phyloP scores from a whole-genome alignment of 2,888 invertebrate genomes.

The Drosophila mercatorum region DNA sequence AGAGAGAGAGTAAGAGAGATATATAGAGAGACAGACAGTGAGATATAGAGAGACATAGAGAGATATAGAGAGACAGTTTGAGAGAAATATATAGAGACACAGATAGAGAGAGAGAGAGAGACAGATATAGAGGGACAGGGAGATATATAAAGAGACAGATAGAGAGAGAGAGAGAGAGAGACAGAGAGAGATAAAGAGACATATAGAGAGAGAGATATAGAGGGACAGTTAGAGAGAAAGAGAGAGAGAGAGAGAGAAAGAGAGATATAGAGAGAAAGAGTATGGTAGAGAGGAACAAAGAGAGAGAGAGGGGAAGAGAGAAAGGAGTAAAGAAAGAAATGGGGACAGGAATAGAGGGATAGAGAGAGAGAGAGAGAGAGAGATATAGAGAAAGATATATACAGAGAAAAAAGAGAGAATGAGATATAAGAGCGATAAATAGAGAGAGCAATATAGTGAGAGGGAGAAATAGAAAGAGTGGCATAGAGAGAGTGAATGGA shows the following conservation, averaged over 20 bases:
- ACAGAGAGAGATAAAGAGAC: background rate
- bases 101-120: background rate
- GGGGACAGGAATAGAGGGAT: background rate
- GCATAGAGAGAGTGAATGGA: too few species aligned
- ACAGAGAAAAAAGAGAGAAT: background rate
- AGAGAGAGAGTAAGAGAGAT: background rate
- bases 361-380: background rate
- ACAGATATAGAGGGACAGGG: accelerated
- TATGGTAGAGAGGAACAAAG: too few species aligned
- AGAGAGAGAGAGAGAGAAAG: too few species aligned
- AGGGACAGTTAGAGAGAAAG: too few species aligned
- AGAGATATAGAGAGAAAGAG: too few species aligned
- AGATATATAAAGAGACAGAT: background rate
- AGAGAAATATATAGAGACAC: background rate
- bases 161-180: background rate
- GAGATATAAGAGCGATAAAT: background rate
- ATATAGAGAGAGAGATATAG: background rate
- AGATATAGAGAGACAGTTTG: background rate
- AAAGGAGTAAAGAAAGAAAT: background rate
- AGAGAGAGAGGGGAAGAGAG: background rate
- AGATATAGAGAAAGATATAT: accelerated
- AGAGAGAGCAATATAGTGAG: background rate
- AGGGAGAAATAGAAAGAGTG: background rate
- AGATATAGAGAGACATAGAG: background rate
- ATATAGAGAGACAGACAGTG: background rate